phyloP scores from a whole-genome alignment of 2,797 vertebrate genomes.

The Anguilla obscura region DNA sequence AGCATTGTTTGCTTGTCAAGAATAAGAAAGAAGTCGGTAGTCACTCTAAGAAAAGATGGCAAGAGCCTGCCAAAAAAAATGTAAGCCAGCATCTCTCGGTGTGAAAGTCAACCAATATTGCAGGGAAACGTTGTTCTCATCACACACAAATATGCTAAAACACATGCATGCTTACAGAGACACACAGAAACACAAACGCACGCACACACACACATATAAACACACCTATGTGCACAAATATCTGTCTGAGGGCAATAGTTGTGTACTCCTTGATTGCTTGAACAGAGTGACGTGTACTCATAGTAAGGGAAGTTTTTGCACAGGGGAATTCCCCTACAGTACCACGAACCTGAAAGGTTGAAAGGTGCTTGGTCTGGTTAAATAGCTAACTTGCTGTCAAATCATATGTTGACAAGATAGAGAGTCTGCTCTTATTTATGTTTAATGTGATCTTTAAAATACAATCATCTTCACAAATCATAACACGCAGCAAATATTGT shows the following conservation, averaged over 20 bases:
- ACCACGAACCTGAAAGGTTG: not conserved
- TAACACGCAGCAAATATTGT: too few species aligned
- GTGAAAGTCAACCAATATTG: too few species aligned
- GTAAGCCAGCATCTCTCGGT: too few species aligned
- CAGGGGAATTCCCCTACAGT: not conserved
- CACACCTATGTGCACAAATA: not conserved
- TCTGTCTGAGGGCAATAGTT: not conserved
- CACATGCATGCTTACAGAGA: not conserved
- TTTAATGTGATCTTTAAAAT: too few species aligned
- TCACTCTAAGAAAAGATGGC: not conserved
- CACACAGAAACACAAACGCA: too few species aligned
- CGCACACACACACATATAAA: slow-evolving; percentile 2
- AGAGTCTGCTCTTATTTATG: too few species aligned
- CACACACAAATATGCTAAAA: not conserved
- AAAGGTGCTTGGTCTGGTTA: not conserved
- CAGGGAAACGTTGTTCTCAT: too few species aligned
- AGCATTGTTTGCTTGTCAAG: too few species aligned
- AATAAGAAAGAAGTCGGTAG: not conserved
- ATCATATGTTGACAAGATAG: too few species aligned
- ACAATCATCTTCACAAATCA: too few species aligned
- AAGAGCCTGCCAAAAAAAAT: not conserved
- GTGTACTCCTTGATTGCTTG: not conserved
- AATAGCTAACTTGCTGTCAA: too few species aligned
- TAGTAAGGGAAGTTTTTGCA: not conserved
- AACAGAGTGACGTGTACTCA: not conserved